These are phyloP conservation scores for Halocynthia roretzi DNA, from an alignment of 23 tunicate species.

Conservation along the genomic window DNA sequence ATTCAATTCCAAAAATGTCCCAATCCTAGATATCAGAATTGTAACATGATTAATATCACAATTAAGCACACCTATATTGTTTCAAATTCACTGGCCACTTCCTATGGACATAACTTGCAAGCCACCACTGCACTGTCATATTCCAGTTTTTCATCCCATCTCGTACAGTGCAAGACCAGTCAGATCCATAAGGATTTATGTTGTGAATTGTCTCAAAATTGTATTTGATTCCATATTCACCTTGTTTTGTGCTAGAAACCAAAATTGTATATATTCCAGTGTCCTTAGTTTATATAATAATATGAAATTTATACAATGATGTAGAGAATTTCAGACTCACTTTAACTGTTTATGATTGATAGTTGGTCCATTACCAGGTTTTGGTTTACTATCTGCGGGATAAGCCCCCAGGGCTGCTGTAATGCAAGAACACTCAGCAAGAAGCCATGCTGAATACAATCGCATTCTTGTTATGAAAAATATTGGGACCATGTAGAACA, in stretches of 20 bases:
- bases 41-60: background rate
- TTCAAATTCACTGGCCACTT: conserved; percentile 51
- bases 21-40: background rate
- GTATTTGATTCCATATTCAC: background rate
- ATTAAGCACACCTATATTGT: conserved; percentile 29
- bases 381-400: conserved; percentile 25
- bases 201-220: conserved; percentile 63
- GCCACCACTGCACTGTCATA: conserved; percentile 93
- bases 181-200: conserved; percentile 65
- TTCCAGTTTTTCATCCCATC: conserved; percentile 89
- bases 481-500: conserved; percentile 71
- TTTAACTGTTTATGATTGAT: background rate
- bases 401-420: conserved; percentile 79
- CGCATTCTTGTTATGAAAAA: conserved; percentile 74
- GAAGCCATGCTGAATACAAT: conserved; percentile 88
- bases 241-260: conserved; percentile 2
- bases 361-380: conserved; percentile 85
- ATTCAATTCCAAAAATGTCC: no score
- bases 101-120: conserved; percentile 64
- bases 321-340: background rate
- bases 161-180: conserved; percentile 55
- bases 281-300: background rate
- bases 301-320: background rate
- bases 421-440: conserved; percentile 73
- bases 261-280: background rate